phyloP scores from a whole-genome alignment of 2,888 invertebrate genomes.

The Euproctis similis region DNA sequence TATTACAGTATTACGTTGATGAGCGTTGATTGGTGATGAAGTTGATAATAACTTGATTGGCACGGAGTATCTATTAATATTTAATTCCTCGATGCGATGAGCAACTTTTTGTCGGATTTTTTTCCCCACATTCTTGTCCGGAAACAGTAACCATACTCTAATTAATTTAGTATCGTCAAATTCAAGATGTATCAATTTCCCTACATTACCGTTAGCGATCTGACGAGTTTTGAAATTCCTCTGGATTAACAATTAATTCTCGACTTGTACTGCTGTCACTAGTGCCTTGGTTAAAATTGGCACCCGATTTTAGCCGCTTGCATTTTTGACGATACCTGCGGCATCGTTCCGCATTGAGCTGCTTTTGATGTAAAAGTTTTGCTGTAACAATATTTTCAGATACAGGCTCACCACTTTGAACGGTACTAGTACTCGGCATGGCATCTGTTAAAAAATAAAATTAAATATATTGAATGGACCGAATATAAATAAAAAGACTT shows the following conservation, averaged over 20 bases:
- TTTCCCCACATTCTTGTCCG: neutral
- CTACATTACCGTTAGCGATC: constrained; percentile 7
- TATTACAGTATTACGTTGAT: too few species aligned
- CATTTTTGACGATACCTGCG: too few species aligned
- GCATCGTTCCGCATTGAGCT: too few species aligned
- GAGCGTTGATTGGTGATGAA: too few species aligned
- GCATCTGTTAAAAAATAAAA: too few species aligned
- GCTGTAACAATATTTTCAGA: constrained; percentile 7
- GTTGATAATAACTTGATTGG: too few species aligned
- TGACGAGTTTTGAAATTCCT: constrained; percentile 8
- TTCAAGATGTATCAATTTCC: constrained; percentile 1
- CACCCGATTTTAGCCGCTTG: constrained; percentile 11
- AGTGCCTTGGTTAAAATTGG: constrained; percentile 11
- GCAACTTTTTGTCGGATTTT: constrained; percentile 3
- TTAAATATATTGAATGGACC: too few species aligned
- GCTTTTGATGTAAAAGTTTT: too few species aligned
- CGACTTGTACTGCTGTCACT: constrained; percentile 9
- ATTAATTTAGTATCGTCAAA: constrained; percentile 1
- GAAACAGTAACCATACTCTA: neutral
- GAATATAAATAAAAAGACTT: too few species aligned
- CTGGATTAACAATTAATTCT: constrained; percentile 11
- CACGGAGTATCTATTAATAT: constrained; percentile 1
- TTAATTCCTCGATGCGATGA: constrained; percentile 1
- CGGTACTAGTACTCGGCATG: too few species aligned
- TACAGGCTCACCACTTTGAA: too few species aligned